phyloP scores from a whole-genome alignment of 2,888 invertebrate species.

The Dryadula phaetusa region DNA sequence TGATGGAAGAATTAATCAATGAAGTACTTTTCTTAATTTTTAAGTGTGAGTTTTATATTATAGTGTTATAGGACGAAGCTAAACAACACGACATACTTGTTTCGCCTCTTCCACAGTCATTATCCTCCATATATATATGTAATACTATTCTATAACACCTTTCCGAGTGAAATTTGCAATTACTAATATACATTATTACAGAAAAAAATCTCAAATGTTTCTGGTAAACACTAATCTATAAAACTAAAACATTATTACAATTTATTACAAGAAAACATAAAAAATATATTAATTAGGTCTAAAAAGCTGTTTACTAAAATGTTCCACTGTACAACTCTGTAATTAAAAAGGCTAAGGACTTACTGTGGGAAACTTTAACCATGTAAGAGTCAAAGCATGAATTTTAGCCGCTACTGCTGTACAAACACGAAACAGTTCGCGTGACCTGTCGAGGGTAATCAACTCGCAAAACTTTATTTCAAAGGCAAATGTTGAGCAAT shows the following conservation, averaged over 20 bases:
- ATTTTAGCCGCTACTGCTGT: constrained; percentile 32
- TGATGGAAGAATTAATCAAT: too few species aligned
- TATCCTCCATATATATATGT: too few species aligned
- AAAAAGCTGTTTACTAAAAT: constrained; percentile 1
- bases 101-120: too few species aligned
- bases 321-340: not conserved
- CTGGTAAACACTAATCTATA: too few species aligned
- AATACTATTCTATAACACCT: too few species aligned
- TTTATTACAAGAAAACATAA: not conserved
- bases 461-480: constrained; percentile 45
- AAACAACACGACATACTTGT: too few species aligned
- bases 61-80: too few species aligned
- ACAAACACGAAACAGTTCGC: constrained; percentile 38
- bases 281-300: constrained; percentile 5
- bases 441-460: constrained; percentile 42
- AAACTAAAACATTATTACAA: not conserved
- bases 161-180: too few species aligned
- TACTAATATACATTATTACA: too few species aligned
- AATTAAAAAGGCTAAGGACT: constrained; percentile 20
- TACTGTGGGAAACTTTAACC: constrained; percentile 35
- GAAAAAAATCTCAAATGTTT: too few species aligned
- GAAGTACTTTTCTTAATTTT: too few species aligned
- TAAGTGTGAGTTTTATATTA: too few species aligned
- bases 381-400: constrained; percentile 32
- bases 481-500: constrained; percentile 41